Evolutionary conservation across 2,797 vertebrate species (phyloP), one percentile per base, ranked within the genome.

Genomic region (Coendou prehensilis): DNA sequence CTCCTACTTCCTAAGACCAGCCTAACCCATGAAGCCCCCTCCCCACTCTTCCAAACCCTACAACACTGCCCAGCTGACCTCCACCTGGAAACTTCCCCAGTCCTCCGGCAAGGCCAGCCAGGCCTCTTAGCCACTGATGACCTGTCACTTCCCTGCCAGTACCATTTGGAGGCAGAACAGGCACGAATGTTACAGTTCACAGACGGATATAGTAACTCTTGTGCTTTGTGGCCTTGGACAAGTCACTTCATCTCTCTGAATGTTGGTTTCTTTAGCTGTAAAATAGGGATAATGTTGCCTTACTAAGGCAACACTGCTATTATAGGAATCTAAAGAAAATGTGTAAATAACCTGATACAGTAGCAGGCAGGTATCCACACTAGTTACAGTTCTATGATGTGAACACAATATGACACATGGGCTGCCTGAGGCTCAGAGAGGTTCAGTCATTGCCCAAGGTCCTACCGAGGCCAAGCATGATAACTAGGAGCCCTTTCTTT

Each of bases 211-310:
- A 33, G 85, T 90, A 76, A 73, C 26, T 57, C 26, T 54, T 54
- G 13, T 22, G 37, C 67, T 71, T 1, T 54, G 89, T 87, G 59
- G 56, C 45, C 45, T 63, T 15, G 9, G 75, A 64, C 37, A 47
- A 79, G 10, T 89, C 79, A 81, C 57, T 87, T 81, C 30, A 33
- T 8, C 73, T 89, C 82, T 56, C 69, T 91, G 90, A 80, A 45
- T 61, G 33, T 33, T 61, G 45, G 23, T 57, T 88, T 89, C 73
- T 82, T 91, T 17, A 33, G 57, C 54, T 78, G 2, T 94, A 61
- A 90, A 76, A 81, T 28, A 30, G 14, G 15, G 30, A 37, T 76
- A 57, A 23, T 63, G 26, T 23, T 33, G 63, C 91, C 81, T 87
- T 9, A 9, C 17, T 78, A 28, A n/a, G 54, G 52, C 17, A 37